These are phyloP conservation scores for Chouioia cunea DNA, from an alignment of 2,888 invertebrate species.

Conservation along the genomic window DNA sequence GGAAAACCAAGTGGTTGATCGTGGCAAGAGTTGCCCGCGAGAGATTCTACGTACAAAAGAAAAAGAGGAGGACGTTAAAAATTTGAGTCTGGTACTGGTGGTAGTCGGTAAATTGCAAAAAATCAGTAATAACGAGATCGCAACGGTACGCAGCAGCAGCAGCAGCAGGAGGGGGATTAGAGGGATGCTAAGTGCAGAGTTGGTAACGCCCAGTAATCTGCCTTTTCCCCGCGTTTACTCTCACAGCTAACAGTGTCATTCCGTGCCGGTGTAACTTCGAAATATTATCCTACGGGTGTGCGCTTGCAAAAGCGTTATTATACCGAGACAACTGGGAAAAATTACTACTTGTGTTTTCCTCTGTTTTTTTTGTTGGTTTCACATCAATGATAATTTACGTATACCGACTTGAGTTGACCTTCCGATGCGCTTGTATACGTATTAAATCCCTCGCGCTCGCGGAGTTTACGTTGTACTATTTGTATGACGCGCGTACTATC, in stretches of 20 bases:
- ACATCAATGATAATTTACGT: too few species aligned
- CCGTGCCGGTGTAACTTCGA: conserved; percentile 32
- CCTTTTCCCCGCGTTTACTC: conserved; percentile 43
- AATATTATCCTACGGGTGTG: conserved; percentile 27
- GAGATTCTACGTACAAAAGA: too few species aligned
- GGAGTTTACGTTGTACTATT: too few species aligned
- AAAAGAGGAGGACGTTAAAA: too few species aligned
- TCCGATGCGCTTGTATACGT: too few species aligned
- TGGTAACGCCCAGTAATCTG: conserved; percentile 67
- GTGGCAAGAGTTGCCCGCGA: too few species aligned
- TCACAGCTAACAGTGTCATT: conserved; percentile 9
- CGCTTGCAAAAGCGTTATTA: background rate
- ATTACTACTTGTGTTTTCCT: background rate
- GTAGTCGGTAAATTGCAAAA: conserved; percentile 42
- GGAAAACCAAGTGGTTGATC: too few species aligned
- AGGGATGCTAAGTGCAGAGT: conserved; percentile 29
- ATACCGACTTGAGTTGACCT: too few species aligned
- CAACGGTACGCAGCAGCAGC: conserved; percentile 9
- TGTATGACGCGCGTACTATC: too few species aligned
- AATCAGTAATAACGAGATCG: conserved; percentile 34
- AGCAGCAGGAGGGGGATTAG: conserved; percentile 20
- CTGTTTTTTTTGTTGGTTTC: too few species aligned
- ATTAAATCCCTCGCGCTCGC: too few species aligned
- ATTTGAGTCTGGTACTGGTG: too few species aligned
- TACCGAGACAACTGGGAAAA: conserved; percentile 3